A percentile compares a stretch with the other conserved stretches of the same genome.
phyloP scores from a whole-genome alignment of 2,888 invertebrate species.

The Zhengitettix transpicula region DNA sequence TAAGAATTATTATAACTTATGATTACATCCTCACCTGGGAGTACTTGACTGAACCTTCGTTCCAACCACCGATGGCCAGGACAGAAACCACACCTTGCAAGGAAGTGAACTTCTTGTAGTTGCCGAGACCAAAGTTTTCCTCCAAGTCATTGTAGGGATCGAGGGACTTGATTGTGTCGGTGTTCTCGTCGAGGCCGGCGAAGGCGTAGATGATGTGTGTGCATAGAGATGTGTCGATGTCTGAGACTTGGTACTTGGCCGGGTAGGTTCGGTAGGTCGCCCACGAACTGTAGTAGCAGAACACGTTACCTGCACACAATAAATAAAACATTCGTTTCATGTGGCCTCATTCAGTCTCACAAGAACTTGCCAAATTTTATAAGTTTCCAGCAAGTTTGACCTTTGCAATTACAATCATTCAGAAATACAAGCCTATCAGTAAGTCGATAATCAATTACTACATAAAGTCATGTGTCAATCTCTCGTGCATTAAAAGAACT shows the following conservation, averaged over 20 bases:
- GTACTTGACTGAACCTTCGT: slow-evolving; percentile 29
- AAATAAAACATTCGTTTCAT: neutral
- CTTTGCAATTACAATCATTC: no score
- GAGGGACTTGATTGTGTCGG: slow-evolving; percentile 19
- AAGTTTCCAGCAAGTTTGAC: no score
- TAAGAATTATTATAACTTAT: no score
- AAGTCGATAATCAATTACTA: no score
- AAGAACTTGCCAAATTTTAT: no score
- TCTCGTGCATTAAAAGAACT: no score
- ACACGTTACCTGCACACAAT: slow-evolving; percentile 21
- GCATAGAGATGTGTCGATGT: slow-evolving; percentile 51
- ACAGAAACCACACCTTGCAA: slow-evolving; percentile 23
- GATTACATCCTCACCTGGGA: slow-evolving; percentile 26
- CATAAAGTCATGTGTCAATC: no score
- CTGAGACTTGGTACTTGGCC: slow-evolving; percentile 45
- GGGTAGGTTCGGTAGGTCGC: slow-evolving; percentile 44
- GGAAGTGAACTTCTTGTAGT: neutral
- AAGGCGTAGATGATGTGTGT: slow-evolving; percentile 64
- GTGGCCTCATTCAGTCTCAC: no score
- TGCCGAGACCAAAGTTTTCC: slow-evolving; percentile 8
- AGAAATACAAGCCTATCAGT: no score
- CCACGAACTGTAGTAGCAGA: slow-evolving; percentile 68
- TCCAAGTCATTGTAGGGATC: slow-evolving; percentile 24
- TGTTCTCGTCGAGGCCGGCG: slow-evolving; percentile 39
- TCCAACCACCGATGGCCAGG: slow-evolving; percentile 33